phyloP scores from a whole-genome alignment of 1,140 invertebrate species.

The Apis mellifera region Amel_HAv3.1 CM009942.2:6299001-6299500 shows the following conservation, averaged over 20 bases:
- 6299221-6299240: constrained; percentile 47
- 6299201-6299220: constrained; percentile 30
- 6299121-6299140: constrained; percentile 26
- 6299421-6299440: neutral
- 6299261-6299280: constrained; percentile 62
- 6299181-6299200: neutral
- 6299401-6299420: constrained; percentile 39
- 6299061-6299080: constrained; percentile 10
- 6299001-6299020: neutral
- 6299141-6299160: constrained; percentile 10
- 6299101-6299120: constrained; percentile 55
- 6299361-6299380: constrained; percentile 9
- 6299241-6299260: constrained; percentile 57
- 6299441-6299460: neutral
- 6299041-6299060: constrained; percentile 29
- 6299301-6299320: constrained; percentile 57
- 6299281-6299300: constrained; percentile 52
- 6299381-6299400: constrained; percentile 22
- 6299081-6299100: constrained; percentile 60
- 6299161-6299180: constrained; percentile 3
- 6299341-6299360: constrained; percentile 47
- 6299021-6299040: constrained; percentile 49
- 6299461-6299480: neutral
- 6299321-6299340: constrained; percentile 61
- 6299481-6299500: neutral